A percentile compares a stretch with the other conserved stretches of the same genome.
phyloP scores from a whole-genome alignment of 2,113 vertebrate species.

The Oxyura jamaicensis region DNA sequence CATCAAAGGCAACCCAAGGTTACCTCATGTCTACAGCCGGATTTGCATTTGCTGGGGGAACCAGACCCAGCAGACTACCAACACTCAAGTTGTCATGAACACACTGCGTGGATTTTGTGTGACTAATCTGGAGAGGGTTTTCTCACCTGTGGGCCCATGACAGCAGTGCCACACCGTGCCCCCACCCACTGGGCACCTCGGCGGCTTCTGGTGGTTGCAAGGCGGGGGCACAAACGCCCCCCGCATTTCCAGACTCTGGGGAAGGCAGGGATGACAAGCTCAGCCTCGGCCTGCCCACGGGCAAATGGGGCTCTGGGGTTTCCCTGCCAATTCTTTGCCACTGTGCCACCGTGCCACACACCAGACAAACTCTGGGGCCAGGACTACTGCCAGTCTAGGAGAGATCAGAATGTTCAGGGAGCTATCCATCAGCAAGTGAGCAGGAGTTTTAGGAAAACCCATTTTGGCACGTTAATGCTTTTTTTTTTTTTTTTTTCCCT shows the following conservation, averaged over 20 bases:
- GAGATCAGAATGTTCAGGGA: not conserved
- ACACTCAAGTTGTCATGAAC: not conserved
- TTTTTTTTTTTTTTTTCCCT: not conserved
- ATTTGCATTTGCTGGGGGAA: not conserved
- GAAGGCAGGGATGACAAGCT: not conserved
- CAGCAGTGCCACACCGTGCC: not conserved
- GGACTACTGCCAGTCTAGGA: not conserved
- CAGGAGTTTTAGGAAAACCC: not conserved
- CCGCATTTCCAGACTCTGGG: fast-evolving
- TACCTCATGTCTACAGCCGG: too few relatives aligned
- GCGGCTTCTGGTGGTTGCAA: not conserved
- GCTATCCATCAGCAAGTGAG: not conserved
- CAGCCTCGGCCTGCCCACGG: fast-evolving
- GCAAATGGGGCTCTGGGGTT: not conserved
- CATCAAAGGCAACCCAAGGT: not conserved
- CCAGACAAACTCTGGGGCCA: not conserved
- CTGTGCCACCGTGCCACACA: fast-evolving
- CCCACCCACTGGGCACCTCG: fast-evolving
- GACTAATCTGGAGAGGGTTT: constrained; percentile 16
- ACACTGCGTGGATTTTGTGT: not conserved
- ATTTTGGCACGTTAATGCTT: not conserved
- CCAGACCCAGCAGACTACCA: not conserved
- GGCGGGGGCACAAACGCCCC: fast-evolving
- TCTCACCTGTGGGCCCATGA: fast-evolving
- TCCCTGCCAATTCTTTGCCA: not conserved